A percentile compares a stretch with the other conserved stretches of the same genome.
These are phyloP conservation scores for Chirona hameri DNA, from an alignment of 2,888 invertebrate genomes.

Conservation along the genomic window DNA sequence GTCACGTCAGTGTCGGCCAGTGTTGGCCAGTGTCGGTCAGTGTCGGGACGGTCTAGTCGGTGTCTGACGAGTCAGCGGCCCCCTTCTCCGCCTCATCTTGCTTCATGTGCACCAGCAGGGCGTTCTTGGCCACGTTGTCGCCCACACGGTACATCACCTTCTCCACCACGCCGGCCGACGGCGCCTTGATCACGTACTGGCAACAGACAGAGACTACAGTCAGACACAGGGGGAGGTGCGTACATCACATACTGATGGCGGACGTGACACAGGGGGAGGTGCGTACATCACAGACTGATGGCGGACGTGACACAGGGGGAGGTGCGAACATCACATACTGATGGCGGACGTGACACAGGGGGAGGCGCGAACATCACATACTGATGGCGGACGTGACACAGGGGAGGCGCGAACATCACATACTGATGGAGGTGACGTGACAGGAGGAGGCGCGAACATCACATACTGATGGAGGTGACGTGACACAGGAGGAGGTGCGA, in stretches of 20 bases:
- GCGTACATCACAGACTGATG: not conserved
- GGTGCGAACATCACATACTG: not conserved
- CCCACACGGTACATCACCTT: slow-evolving; percentile 68
- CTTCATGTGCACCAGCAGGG: slow-evolving; percentile 45
- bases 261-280: not conserved
- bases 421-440: no score
- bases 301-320: not conserved
- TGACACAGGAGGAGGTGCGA: no score
- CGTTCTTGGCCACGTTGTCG: slow-evolving; percentile 72
- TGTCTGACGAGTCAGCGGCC: not conserved
- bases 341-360: no score
- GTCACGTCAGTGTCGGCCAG: no score
- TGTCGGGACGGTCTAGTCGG: no score
- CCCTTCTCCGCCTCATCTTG: slow-evolving; percentile 25
- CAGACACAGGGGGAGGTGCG: not conserved
- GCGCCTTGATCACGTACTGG: slow-evolving; percentile 80
- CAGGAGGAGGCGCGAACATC: no score
- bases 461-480: no score
- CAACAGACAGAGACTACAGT: not conserved
- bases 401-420: no score
- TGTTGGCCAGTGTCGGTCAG: no score
- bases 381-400: no score
- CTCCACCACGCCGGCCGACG: slow-evolving; percentile 70
- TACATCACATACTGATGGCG: no score
- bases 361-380: no score